Conservation (phyloP, 1,140 invertebrate genomes). For the Zaprionus inermis region DNA sequence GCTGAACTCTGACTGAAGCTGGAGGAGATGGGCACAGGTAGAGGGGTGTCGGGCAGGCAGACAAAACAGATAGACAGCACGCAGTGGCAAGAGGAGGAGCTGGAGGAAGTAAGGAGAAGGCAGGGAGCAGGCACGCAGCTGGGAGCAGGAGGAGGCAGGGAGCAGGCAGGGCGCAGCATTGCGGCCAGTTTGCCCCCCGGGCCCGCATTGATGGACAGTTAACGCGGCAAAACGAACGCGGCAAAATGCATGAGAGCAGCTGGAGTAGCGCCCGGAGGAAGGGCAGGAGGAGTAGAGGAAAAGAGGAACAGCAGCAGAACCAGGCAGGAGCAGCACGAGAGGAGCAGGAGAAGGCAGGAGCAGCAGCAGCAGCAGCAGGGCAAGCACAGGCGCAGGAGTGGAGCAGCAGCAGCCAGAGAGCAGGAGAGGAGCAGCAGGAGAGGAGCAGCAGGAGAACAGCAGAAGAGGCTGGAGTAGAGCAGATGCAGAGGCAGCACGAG, state of each 20-base stretch:
- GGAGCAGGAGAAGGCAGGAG: neutral
- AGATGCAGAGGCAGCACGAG: no score
- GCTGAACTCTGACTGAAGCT: neutral
- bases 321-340: neutral
- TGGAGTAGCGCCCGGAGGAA: neutral
- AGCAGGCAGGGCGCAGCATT: neutral
- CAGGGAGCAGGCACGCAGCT: neutral
- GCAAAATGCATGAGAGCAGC: slow-evolving; percentile 48
- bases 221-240: slow-evolving; percentile 82
- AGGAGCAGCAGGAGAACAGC: neutral
- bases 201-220: slow-evolving; percentile 81
- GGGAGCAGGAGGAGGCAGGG: neutral
- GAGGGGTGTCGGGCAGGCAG: slow-evolving; percentile 50
- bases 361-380: no score
- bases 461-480: neutral
- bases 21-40: slow-evolving; percentile 38
- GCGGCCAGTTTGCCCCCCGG: slow-evolving; percentile 26
- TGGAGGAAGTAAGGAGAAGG: neutral
- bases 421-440: no score
- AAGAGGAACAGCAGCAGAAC: neutral
- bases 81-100: slow-evolving; percentile 14
- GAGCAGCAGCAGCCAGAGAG: neutral
- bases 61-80: slow-evolving; percentile 69
- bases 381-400: slow-evolving; percentile 1
- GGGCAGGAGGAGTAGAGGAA: neutral